These are phyloP conservation scores for Stratiolaelaps scimitus DNA, from an alignment of 1,140 invertebrate species.

Conservation along the genomic window DNA sequence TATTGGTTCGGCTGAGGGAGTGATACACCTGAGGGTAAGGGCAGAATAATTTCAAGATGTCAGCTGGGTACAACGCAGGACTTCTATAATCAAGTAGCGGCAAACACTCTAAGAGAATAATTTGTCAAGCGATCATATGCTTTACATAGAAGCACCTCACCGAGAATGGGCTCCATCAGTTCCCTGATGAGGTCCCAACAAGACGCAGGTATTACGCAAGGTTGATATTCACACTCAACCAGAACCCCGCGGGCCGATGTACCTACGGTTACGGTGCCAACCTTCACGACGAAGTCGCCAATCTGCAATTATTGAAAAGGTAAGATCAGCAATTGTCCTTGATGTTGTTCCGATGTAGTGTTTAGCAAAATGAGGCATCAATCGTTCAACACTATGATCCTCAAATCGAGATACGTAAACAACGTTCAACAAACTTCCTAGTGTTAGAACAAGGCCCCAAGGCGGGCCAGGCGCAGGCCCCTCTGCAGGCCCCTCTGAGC, in stretches of 20 bases:
- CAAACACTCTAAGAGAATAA: too few relatives aligned
- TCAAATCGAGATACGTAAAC: too few relatives aligned
- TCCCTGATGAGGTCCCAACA: constrained; percentile 86
- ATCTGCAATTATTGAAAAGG: background rate
- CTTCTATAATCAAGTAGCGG: too few relatives aligned
- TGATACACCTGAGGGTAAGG: background rate
- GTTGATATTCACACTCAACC: constrained; percentile 78
- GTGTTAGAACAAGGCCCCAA: too few relatives aligned
- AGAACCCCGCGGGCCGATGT: constrained; percentile 86
- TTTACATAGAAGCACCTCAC: constrained; percentile 43
- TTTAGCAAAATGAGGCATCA: too few relatives aligned
- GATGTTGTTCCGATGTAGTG: too few relatives aligned
- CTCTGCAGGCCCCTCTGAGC: too few relatives aligned
- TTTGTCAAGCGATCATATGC: background rate
- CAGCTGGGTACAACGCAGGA: constrained; percentile 46
- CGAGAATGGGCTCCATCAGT: constrained; percentile 79
- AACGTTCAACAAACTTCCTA: too few relatives aligned
- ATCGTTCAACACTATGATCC: too few relatives aligned
- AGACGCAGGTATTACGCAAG: constrained; percentile 66
- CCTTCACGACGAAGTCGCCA: constrained; percentile 83
- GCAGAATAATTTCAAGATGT: background rate
- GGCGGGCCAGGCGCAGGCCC: too few relatives aligned
- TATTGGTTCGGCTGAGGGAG: constrained; percentile 36
- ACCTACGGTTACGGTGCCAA: constrained; percentile 80
- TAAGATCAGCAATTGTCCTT: too few relatives aligned